Evolutionary conservation across 2,888 invertebrate species (phyloP).

Genomic region (Torymus texanus): DNA sequence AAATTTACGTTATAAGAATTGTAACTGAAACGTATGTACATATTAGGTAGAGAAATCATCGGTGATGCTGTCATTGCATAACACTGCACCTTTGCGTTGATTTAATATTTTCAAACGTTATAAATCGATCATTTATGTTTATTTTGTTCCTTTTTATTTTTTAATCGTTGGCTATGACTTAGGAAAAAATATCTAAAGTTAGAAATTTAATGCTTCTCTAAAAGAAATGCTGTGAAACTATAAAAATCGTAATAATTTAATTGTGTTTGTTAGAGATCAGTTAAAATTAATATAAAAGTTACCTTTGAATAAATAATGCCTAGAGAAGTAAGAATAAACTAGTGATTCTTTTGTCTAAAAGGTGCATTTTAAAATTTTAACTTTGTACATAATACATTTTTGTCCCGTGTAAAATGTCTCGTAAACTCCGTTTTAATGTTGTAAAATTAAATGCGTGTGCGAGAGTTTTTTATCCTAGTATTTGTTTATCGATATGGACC

Average conservation of each 20-base stretch:
- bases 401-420: constrained; percentile 43
- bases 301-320: constrained; percentile 37
- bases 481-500: constrained; percentile 50
- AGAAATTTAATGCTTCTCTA: constrained; percentile 36
- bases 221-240: constrained; percentile 46
- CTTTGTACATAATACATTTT: constrained; percentile 44
- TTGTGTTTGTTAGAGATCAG: constrained; percentile 30
- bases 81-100: constrained; percentile 30
- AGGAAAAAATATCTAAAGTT: constrained; percentile 16
- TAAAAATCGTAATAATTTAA: constrained; percentile 11
- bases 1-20: constrained; percentile 33
- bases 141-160: constrained; percentile 28
- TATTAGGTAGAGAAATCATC: constrained; percentile 55
- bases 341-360: constrained; percentile 32
- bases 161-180: constrained; percentile 32
- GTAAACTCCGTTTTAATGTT: constrained; percentile 49
- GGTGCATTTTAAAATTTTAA: constrained; percentile 40
- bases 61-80: constrained; percentile 24
- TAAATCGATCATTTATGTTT: not conserved
- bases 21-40: constrained; percentile 46
- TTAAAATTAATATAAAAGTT: constrained; percentile 29
- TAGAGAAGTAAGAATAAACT: constrained; percentile 17
- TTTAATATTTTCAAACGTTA: constrained; percentile 18
- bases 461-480: constrained; percentile 52
- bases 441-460: constrained; percentile 44